Evolutionary conservation across 2,797 vertebrate genomes (phyloP), one percentile per base, ranked within the genome.

Genomic region (Pristis pectinata): DNA sequence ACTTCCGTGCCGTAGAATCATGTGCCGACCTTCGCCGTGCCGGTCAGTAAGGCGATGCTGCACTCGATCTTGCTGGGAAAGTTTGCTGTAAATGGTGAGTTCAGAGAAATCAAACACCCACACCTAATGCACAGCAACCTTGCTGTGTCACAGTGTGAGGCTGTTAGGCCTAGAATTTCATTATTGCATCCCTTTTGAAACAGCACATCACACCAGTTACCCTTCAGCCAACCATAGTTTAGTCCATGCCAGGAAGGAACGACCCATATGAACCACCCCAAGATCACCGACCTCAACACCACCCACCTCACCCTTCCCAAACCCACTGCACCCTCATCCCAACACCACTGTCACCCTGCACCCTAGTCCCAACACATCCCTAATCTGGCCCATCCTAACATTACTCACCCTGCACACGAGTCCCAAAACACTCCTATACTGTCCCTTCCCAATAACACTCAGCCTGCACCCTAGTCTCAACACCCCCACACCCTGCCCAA

Each of bases 51-150:
- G 61, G 64, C 87, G 87, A 1, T 91, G 87, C 59, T 91, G 87
- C 37, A 91, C 87, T 41, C 87, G 87, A 24, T 91, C 87, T n/a
- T 91, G 87, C 61, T 41, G 87, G 59, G 59, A 91, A 9, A 41
- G 19, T 61, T 64, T 91, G 59, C 59, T 37, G n/a, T 91, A 61
- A 91, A 13, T 37, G n/a, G 87, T 91, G 61, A 91, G 87, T 91
- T 67, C 19, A 91, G 17, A 17, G 34, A 19, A 1, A 22, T n/a
- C 53, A 87, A 56, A 87, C 30, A 61, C 9, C 83, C 53, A 87
- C 4, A 59, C 10, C 1, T 15, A 15, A 34, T 17, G 27, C 27
- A 4, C 83, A 59, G 83, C 53, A 85, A 11, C 1, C 24, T 30
- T 11, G 0, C 30, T 56, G 24, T 56, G 53, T 85, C 49, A 30